Evolutionary conservation across 2,113 vertebrate genomes (phyloP).

Genomic region (Mungos mungo): DNA sequence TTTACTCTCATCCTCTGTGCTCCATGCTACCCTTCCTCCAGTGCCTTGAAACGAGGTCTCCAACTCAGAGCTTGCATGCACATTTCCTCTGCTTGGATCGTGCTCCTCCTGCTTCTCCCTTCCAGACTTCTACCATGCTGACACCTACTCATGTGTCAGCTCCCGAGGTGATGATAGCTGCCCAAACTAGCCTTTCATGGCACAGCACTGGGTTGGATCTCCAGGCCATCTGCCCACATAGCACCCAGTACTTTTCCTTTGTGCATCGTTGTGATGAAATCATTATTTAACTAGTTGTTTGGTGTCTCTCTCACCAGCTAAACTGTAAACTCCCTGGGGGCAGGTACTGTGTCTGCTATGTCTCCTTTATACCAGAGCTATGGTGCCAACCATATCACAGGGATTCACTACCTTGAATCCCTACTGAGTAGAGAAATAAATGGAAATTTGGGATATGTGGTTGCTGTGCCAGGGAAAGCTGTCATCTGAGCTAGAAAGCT

Average conservation of each 20-base stretch:
- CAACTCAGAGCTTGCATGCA: fast-evolving
- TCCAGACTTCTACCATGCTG: neutral
- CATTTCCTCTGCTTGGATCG: fast-evolving
- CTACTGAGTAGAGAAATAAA: neutral
- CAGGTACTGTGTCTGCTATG: neutral
- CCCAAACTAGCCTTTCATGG: neutral
- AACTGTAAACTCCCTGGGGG: neutral
- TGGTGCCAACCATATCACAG: neutral
- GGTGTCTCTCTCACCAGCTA: neutral
- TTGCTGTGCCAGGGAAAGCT: neutral
- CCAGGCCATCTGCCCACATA: neutral
- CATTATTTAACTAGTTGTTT: neutral
- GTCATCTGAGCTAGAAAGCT: neutral
- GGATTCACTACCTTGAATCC: neutral
- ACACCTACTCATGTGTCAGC: neutral
- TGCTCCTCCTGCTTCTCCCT: neutral
- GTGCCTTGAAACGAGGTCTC: neutral
- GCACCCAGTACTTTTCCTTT: too few species aligned
- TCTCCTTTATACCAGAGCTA: neutral
- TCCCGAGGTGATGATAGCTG: neutral
- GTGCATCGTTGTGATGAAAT: neutral
- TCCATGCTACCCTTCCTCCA: neutral
- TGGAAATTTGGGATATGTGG: neutral
- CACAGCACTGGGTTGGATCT: neutral
- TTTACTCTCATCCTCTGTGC: neutral